Conservation (phyloP, 2,113 vertebrate species). For the Pundamilia nyererei region DNA sequence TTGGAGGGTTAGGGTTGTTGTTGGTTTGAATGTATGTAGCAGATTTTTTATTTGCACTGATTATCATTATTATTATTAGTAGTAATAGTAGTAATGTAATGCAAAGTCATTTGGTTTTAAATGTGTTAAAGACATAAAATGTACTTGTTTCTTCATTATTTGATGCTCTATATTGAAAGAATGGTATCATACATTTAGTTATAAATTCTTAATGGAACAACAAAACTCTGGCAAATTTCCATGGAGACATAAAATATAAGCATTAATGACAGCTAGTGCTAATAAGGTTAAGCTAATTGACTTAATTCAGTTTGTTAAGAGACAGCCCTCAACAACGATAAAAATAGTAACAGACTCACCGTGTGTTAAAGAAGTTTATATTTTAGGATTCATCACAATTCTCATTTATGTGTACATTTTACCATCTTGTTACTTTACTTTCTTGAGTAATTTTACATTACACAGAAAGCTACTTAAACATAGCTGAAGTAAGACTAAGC, state of each 20-base stretch:
- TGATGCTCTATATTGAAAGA: not conserved
- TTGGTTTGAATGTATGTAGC: not conserved
- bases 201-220: not conserved
- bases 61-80: not conserved
- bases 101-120: not conserved
- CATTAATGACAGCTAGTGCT: not conserved
- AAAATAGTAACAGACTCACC: not conserved
- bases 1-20: not conserved
- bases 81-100: not conserved
- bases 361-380: not conserved
- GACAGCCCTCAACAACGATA: not conserved
- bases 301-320: not conserved
- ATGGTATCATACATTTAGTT: not conserved
- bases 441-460: not conserved
- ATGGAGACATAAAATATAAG: not conserved
- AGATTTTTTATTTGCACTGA: not conserved
- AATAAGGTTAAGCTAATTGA: not conserved
- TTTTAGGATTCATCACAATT: not conserved
- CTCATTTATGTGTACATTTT: not conserved
- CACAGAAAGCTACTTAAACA: not conserved
- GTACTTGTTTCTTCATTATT: not conserved
- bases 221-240: not conserved
- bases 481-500: not conserved
- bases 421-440: not conserved
- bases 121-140: not conserved